Conservation (phyloP, 1,140 invertebrate species). For the Hypothenemus hampei region DNA sequence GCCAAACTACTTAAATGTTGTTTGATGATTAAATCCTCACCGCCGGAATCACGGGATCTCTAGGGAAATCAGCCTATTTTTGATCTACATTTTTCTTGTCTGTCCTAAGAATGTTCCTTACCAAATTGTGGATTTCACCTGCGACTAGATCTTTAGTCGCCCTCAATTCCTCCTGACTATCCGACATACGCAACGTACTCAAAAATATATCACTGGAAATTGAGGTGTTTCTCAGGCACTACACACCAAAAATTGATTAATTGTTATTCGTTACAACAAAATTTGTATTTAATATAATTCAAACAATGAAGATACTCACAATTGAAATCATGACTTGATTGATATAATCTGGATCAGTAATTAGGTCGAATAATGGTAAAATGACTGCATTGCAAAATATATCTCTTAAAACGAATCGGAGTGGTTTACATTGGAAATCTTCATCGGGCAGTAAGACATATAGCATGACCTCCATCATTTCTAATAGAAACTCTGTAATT, state of each 20-base stretch:
- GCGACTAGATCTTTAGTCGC: conserved; percentile 73
- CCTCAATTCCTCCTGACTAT: conserved; percentile 73
- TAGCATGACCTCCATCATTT: conserved; percentile 78
- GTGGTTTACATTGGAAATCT: conserved; percentile 79
- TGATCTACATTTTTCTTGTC: neutral
- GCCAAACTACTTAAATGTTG: conserved; percentile 84
- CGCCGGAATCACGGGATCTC: conserved; percentile 77
- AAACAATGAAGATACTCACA: conserved; percentile 54
- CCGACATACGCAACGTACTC: conserved; percentile 70
- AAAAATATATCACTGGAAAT: conserved; percentile 80
- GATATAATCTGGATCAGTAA: conserved; percentile 92
- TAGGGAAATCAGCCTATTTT: conserved; percentile 39
- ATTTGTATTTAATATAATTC: no score
- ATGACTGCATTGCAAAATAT: conserved; percentile 77
- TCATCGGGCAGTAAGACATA: conserved; percentile 79
- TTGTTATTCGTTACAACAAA: neutral
- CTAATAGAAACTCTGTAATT: conserved; percentile 72
- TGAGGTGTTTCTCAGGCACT: conserved; percentile 71
- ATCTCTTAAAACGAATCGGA: conserved; percentile 74
- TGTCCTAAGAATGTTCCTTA: conserved; percentile 43
- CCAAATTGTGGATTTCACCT: conserved; percentile 72
- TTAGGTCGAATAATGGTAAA: conserved; percentile 69
- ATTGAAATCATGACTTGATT: conserved; percentile 89
- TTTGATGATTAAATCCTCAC: conserved; percentile 76
- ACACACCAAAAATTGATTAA: conserved; percentile 35